Conservation (phyloP, 2,797 vertebrate genomes). For the Trachops cirrhosus region DNA sequence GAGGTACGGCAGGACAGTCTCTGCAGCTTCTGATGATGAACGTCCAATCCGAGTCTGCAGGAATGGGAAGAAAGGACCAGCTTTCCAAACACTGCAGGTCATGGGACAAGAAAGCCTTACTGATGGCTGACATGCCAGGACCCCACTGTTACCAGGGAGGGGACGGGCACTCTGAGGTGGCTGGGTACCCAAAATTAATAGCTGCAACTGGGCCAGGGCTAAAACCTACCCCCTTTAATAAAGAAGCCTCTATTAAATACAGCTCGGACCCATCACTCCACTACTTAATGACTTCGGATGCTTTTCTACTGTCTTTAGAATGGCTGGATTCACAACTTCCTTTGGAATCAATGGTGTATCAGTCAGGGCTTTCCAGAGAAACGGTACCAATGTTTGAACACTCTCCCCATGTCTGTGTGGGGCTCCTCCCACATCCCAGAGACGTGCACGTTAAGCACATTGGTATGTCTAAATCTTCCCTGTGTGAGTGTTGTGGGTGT, state of each 20-base stretch:
- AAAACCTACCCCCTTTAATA: background rate
- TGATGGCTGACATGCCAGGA: background rate
- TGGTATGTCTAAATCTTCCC: background rate
- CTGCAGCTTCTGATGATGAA: background rate
- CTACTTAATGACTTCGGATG: background rate
- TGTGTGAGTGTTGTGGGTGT: background rate
- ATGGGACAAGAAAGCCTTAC: background rate
- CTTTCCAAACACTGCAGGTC: background rate
- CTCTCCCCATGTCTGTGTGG: background rate
- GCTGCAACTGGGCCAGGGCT: background rate
- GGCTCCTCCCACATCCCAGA: background rate
- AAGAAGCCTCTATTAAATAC: background rate
- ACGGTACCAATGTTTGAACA: background rate
- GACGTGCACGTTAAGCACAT: background rate
- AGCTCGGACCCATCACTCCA: background rate
- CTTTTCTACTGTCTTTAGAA: background rate
- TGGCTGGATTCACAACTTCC: background rate
- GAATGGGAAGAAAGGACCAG: background rate
- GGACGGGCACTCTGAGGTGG: background rate
- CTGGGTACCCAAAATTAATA: background rate
- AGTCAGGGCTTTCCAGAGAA: background rate
- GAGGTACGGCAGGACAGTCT: background rate
- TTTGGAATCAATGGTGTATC: background rate
- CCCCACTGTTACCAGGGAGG: background rate
- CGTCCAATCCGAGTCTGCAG: background rate